Base-by-base conservation (phyloP, 2,888 invertebrate species). In the Drosophila lacicola region DNA sequence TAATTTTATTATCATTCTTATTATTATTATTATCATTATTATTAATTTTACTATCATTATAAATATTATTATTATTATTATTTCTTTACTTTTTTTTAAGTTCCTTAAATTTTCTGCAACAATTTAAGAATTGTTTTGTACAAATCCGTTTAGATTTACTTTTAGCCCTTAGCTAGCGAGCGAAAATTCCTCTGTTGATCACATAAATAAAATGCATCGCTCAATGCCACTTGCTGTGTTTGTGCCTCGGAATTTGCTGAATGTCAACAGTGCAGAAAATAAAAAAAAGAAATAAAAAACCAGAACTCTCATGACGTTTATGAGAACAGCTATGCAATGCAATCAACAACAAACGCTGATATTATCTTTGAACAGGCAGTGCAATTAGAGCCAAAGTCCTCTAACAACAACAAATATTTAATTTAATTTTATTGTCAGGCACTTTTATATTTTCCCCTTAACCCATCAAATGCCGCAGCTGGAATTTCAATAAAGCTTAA, bases 401-500 rank as follows among this genome's bases (percentile, higher is more conserved):
- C 46, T 5, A 2, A 17, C 33, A 14, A 13, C 14, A 41, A 9
- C 17, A 44, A 19, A 19, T 50, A 37, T 39, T 6, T 55, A 14
- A 67, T 62, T 57, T 29, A 3, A 37, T 50, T 67, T 46, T 14
- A 25, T 19, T 25, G 61, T 6, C 21, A 19, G 53, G 13, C 55
- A 29, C 9, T 37, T 44, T 50, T 39, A 14, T n/a, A 29, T 29
- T 41, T 57, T 53, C n/a, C 29, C n/a, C 4, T 33, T 50, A 19
- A 17, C 14, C 8, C 34, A 19, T 21, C 46, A 41, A 25, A 72
- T 58, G 49, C 55, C 47, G 42, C 47, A 39, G 25, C 49, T 58
- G 70, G 75, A 74, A 74, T 74, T 70, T 51, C 51, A 74, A 75
- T 75, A 66, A 70, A 66, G 55, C 50, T 44, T 45, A 42, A 55